Base-by-base conservation (phyloP, 2,888 invertebrate species). In the Hemithea aestivaria region DNA sequence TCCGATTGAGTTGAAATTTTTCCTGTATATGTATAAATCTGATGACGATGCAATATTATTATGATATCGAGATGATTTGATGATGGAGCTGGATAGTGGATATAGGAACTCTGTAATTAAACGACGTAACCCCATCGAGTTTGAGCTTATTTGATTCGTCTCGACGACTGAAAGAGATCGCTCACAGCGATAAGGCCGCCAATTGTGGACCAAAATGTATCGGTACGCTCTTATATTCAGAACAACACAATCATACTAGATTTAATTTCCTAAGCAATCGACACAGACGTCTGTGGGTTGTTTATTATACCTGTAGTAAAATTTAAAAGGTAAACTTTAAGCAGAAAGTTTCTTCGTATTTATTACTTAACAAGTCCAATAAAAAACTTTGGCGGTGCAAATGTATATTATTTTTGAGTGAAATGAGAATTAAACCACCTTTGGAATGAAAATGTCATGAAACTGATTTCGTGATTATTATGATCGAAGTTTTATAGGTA, bases 311-410 rank as follows among this genome's bases (percentile, higher is more conserved):
- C 27, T 10, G 24, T 22, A 43, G 26, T 50, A 46, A 51, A 46
- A 25, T 48, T 42, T 35, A 24, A 30, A 32, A 37, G 28, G 37
- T 34, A 33, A 50, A 48, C 44, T 56, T 40, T 54, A 51, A 50
- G 49, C 45, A 22, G 40, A 35, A 43, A 51, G 49, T 48, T 60
- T 47, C 39, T 31, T 35, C 11, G 36, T 53, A 56, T 57, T 56
- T 41, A 47, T 30, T 39, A 33, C 29, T 35, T 48, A 51, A 54
- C 39, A 35, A 48, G 39, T 50, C 33, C 27, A 53, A 62, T 62
- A 64, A 64, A 50, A 62, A 64, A 64, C 49, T 60, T 66, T 49
- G 38, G 45, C 42, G 39, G 40, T 51, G 52, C 53, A 52, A 40
- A 51, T 43, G 33, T 22, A 45, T 44, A 27, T 35, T 35, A 27